Evolutionary conservation across 1,140 invertebrate genomes (phyloP).

Genomic region (Drosophila obscura): DNA sequence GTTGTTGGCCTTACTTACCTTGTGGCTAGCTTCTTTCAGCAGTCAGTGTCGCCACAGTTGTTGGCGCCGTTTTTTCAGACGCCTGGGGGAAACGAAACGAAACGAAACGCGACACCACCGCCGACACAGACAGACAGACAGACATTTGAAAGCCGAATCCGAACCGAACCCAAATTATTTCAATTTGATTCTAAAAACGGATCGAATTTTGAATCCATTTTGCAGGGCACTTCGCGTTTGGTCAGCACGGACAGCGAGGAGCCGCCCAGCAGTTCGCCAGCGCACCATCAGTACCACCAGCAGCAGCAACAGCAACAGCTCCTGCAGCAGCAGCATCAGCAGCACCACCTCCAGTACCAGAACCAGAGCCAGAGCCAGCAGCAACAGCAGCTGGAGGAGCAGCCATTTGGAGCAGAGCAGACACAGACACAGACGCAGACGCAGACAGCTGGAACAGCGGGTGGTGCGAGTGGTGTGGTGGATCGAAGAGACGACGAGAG

Average conservation of each 20-base stretch:
- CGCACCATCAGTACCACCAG: slow-evolving; percentile 44
- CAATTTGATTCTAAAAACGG: slow-evolving; percentile 6
- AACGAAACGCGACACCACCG: too few relatives aligned
- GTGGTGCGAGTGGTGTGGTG: not conserved
- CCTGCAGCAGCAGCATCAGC: slow-evolving; percentile 7
- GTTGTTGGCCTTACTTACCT: slow-evolving; percentile 25
- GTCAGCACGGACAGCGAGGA: slow-evolving; percentile 87
- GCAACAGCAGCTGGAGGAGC: slow-evolving; percentile 9
- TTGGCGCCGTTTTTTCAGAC: too few relatives aligned
- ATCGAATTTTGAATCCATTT: slow-evolving; percentile 30
- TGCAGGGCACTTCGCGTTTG: slow-evolving; percentile 86
- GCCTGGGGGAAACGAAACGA: too few relatives aligned
- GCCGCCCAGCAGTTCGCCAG: slow-evolving; percentile 66
- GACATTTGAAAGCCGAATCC: too few relatives aligned
- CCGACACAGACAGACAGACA: not conserved
- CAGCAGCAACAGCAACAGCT: slow-evolving; percentile 1
- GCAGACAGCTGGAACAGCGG: not conserved
- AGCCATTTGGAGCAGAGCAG: slow-evolving; percentile 18
- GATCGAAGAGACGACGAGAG: not conserved
- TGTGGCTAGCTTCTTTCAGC: slow-evolving; percentile 34
- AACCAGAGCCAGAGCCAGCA: slow-evolving; percentile 3
- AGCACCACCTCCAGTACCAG: slow-evolving; percentile 34
- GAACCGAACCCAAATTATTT: not conserved
- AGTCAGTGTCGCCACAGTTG: slow-evolving; percentile 6
- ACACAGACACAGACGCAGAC: not conserved